Evolutionary conservation across 2,888 invertebrate genomes (phyloP), one percentile per base, ranked within the genome.

Genomic region (Carabus problematicus): DNA sequence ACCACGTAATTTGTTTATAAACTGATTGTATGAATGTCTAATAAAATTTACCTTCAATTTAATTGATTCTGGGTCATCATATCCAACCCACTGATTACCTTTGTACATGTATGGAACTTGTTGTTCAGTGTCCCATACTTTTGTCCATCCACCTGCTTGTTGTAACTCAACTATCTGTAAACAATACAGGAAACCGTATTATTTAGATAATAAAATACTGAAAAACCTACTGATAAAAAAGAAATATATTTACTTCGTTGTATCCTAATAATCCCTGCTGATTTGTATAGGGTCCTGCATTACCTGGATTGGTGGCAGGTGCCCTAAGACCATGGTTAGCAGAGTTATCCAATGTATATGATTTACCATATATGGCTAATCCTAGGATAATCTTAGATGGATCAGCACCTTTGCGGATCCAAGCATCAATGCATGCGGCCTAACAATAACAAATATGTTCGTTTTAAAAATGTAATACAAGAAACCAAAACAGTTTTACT

Each of bases 351-450:
- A 93, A 79, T 0, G 85, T 88, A 73, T 89, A 94, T 0, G 88
- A 84, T 64, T 88, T 85, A 0, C 92, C 93, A 72, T 92, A 93
- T 6, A 88, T 83, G 0, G 89, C 89, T 39, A 92, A 79, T 0
- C 94, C 93, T 0, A 93, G 72, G 0, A 89, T 81, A 0, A 94
- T 74, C 77, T 93, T 93, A 1, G 86, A 80, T 0, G 85, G 80
- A 1, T 85, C 82, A 0, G 86, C 87, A 11, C 89, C 89, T 71
- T 84, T 81, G 1, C 80, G 77, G 0, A 87, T 72, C 87, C 87
- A 88, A 70, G 83, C 82, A 39, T 81, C 75, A 6, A 88, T 79
- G 2, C 83, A 80, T 60, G 79, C 81, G 63, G 84, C 77, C 85
- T 85, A 54, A 56, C 73, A 73, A 66, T 71, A 67, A 14, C 19